phyloP scores from a whole-genome alignment of 2,113 vertebrate genomes.

The Acanthochromis polyacanthus region DNA sequence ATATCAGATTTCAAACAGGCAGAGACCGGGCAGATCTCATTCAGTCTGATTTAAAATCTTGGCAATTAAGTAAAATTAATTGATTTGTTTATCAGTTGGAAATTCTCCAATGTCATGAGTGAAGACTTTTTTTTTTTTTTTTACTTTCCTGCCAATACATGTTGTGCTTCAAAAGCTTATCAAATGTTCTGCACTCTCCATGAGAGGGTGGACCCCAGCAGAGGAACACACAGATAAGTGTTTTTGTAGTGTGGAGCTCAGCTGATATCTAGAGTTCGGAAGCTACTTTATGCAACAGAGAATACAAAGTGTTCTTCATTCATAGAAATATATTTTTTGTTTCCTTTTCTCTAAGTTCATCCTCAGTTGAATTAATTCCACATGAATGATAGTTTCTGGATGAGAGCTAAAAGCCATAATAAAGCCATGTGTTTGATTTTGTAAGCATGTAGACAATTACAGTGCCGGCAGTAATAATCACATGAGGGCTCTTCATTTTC shows the following conservation, averaged over 20 bases:
- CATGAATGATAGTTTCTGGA: no score
- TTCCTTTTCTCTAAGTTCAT: no score
- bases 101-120: not conserved
- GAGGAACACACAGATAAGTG: constrained; percentile 18
- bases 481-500: no score
- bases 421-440: no score
- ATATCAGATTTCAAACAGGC: not conserved
- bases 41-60: constrained; percentile 21
- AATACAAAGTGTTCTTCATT: not conserved
- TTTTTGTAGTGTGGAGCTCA: not conserved
- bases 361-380: no score
- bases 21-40: not conserved
- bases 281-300: not conserved
- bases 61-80: not conserved
- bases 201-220: constrained; percentile 40
- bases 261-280: not conserved
- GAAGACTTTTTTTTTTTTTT: not conserved
- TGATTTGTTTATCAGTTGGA: constrained; percentile 38
- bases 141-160: not conserved
- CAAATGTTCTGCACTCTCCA: not conserved
- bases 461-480: no score
- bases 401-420: no score
- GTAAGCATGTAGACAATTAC: no score
- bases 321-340: not conserved
- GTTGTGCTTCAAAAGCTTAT: constrained; percentile 23